These are phyloP conservation scores for Drosophila sordidula DNA, from an alignment of 2,888 invertebrate species.

Conservation along the genomic window DNA sequence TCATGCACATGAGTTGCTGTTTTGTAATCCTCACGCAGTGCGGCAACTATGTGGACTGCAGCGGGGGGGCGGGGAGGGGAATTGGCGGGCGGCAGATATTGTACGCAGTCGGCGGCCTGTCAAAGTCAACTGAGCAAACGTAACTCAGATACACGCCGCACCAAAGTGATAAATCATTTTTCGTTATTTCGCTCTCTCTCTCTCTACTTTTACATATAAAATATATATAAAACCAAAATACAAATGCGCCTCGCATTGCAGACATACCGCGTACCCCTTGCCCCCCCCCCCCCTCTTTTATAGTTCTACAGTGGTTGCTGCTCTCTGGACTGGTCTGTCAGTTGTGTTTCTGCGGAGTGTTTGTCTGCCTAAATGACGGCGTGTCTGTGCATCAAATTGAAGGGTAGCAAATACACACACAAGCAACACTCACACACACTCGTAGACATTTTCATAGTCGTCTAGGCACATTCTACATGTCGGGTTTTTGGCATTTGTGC, in stretches of 20 bases:
- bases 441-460: constrained; percentile 24
- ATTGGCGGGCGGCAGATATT: constrained; percentile 1
- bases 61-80: constrained; percentile 1
- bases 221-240: constrained; percentile 46
- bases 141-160: constrained; percentile 44
- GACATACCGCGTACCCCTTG: constrained; percentile 11
- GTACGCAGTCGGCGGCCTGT: constrained; percentile 60
- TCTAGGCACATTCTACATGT: constrained; percentile 49
- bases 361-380: constrained; percentile 69
- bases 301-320: constrained; percentile 28
- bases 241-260: constrained; percentile 66
- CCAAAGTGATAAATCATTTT: constrained; percentile 75
- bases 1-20: constrained; percentile 77
- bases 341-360: constrained; percentile 51
- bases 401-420: constrained; percentile 64
- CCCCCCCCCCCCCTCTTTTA: constrained; percentile 5
- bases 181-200: constrained; percentile 36
- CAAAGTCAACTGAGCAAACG: constrained; percentile 73
- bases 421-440: constrained; percentile 11
- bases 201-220: constrained; percentile 12
- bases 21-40: constrained; percentile 67
- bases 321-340: constrained; percentile 39
- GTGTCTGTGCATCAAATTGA: constrained; percentile 68
- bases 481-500: constrained; percentile 63
- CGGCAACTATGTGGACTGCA: constrained; percentile 3